Percentiles rank a stretch among this genome's conserved stretches.
These are phyloP conservation scores for Trichogramma evanescens DNA, from an alignment of 2,888 invertebrate species.

Conservation along the genomic window DNA sequence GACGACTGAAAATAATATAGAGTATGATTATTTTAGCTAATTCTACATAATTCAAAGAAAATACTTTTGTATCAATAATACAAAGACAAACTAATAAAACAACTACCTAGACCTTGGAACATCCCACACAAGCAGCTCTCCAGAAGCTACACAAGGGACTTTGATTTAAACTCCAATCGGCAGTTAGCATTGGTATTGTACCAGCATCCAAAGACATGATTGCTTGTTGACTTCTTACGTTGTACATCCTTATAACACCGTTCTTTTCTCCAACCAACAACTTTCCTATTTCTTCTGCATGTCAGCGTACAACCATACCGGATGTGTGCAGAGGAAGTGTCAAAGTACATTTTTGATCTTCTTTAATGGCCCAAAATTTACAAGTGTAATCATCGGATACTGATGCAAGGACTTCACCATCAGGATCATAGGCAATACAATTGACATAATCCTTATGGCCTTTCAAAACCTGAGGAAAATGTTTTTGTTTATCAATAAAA, in stretches of 20 bases:
- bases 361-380: constrained; percentile 57
- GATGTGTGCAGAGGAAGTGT: constrained; percentile 62
- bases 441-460: constrained; percentile 67
- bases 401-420: constrained; percentile 64
- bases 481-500: neutral
- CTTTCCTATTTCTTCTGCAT: constrained; percentile 62
- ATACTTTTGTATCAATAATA: neutral
- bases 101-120: constrained; percentile 58
- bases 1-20: constrained; percentile 48
- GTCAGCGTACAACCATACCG: constrained; percentile 62
- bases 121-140: constrained; percentile 65
- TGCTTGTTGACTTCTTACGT: constrained; percentile 59
- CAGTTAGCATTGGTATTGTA: constrained; percentile 56
- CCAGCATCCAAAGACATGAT: constrained; percentile 61
- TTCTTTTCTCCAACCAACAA: constrained; percentile 68
- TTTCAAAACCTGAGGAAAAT: constrained; percentile 48
- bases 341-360: constrained; percentile 51
- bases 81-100: neutral
- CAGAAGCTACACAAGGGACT: constrained; percentile 60
- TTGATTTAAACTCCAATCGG: constrained; percentile 66
- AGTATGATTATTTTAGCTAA: neutral
- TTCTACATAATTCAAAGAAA: neutral
- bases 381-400: constrained; percentile 71
- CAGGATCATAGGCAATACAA: constrained; percentile 62
- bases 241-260: constrained; percentile 68